Conservation (phyloP, 2,797 vertebrate species). For the Trichosurus vulpecula region DNA sequence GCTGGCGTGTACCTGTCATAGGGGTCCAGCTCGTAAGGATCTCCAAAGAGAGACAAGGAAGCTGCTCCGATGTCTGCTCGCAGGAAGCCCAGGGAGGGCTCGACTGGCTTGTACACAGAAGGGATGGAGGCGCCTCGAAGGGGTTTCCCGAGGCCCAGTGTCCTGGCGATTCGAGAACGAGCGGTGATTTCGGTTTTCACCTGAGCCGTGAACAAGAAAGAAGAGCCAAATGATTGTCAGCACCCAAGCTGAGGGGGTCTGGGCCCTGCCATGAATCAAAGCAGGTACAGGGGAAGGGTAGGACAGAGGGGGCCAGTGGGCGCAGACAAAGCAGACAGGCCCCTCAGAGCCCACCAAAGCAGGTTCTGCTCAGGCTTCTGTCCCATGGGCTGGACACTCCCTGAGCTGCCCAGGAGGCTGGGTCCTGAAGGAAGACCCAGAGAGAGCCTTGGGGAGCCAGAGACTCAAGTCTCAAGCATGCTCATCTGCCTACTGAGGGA, state of each 20-base stretch:
- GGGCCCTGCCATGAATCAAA: no score
- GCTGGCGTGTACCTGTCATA: conserved; percentile 86
- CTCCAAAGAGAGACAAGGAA: conserved; percentile 95
- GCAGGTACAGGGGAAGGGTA: not conserved
- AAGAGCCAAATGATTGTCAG: not conserved
- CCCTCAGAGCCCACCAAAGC: no score
- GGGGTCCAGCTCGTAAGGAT: conserved; percentile 92
- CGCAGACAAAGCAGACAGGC: no score
- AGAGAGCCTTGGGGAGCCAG: no score
- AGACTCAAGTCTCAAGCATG: no score
- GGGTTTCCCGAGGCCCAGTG: conserved; percentile 89
- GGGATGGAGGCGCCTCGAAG: conserved; percentile 87
- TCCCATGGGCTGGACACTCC: no score
- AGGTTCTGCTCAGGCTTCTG: no score
- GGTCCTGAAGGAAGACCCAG: no score
- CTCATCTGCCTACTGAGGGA: no score
- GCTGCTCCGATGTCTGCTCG: conserved; percentile 95
- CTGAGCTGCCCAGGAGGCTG: no score
- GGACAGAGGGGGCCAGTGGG: no score
- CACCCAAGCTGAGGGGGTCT: not conserved
- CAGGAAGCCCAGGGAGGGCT: conserved; percentile 92
- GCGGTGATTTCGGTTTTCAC: conserved; percentile 84
- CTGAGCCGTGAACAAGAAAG: conserved; percentile 57
- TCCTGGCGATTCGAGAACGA: conserved; percentile 91
- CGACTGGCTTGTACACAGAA: conserved; percentile 88